phyloP scores from a whole-genome alignment of 2,797 vertebrate genomes.

The Naso thynnoides region DNA sequence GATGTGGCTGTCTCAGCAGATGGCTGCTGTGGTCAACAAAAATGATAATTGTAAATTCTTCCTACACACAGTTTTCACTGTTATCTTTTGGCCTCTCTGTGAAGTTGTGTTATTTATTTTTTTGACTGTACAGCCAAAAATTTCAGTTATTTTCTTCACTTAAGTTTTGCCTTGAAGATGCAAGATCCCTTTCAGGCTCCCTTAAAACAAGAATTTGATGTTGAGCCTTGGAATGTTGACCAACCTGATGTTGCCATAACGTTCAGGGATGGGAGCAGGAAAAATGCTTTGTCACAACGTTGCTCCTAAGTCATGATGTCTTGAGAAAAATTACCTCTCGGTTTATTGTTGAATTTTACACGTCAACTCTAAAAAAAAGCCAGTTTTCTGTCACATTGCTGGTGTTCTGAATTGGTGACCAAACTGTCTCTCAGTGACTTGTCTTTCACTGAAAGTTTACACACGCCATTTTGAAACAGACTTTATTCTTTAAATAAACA shows the following conservation, averaged over 20 bases:
- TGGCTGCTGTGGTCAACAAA: slow-evolving; percentile 8
- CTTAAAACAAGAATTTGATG: slow-evolving; percentile 33
- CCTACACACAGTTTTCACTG: background rate
- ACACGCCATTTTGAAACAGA: background rate
- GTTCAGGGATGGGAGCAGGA: slow-evolving; percentile 18
- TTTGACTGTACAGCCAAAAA: slow-evolving; percentile 10
- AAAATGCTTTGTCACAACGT: background rate
- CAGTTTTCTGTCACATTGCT: slow-evolving; percentile 7
- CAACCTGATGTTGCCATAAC: slow-evolving; percentile 7
- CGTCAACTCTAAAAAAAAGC: background rate
- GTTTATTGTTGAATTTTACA: slow-evolving; percentile 19
- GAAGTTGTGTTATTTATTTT: slow-evolving; percentile 21
- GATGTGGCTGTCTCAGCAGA: slow-evolving; percentile 33
- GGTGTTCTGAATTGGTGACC: background rate
- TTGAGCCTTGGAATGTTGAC: slow-evolving; percentile 55
- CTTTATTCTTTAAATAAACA: too few species aligned
- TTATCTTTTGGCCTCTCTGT: slow-evolving; percentile 28
- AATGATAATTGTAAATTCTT: slow-evolving; percentile 17
- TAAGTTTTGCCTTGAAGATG: slow-evolving; percentile 21
- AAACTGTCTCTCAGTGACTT: background rate
- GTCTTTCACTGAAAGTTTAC: background rate
- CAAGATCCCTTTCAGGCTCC: slow-evolving; percentile 6
- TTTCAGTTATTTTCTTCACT: slow-evolving; percentile 28
- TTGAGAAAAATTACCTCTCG: background rate
- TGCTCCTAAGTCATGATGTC: background rate